Evolutionary conservation across 1,140 invertebrate genomes (phyloP), one percentile per base, ranked within the genome.

Genomic region (Bilobella aurantiaca): DNA sequence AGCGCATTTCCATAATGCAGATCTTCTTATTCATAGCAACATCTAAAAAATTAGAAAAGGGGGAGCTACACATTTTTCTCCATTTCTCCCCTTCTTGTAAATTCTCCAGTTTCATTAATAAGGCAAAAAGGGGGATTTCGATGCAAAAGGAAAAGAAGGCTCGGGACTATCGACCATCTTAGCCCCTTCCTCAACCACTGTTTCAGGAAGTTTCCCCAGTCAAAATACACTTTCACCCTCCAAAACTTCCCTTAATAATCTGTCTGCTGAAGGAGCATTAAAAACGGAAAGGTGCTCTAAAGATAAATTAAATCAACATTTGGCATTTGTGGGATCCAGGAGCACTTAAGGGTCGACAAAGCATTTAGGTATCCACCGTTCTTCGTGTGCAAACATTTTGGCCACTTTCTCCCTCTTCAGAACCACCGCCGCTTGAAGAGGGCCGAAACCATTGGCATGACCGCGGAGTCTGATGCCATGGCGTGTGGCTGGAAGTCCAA

Each of bases 241-340:
- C 18, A 42, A 42, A 18, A 42, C 34, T 42, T 42, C 34, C 34
- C 34, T 12, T 42, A 18, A 8, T 42, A 42, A 8, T n/a, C n/a
- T n/a, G n/a, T n/a, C n/a, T n/a, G n/a, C n/a, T n/a, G n/a, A n/a
- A n/a, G n/a, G n/a, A n/a, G n/a, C n/a, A n/a, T n/a, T 42, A 42
- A 42, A 42, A 42, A 42, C n/a, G 8, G 21, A 53, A 53, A 53
- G 49, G 49, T 53, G 49, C 8, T 53, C 3, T 8, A 5, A 23
- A 23, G 49, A 5, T 53, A 53, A 53, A 53, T 53, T 53, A 53
- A 53, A 53, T 53, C 49, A 53, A 53, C 49, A 53, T 53, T 53
- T 53, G 49, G 12, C 12, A 23, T 5, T 12, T 18, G 14, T 5
- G 3, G 8, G 8, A 14, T 42, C 34, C 12, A 53, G 49, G 49